Evolutionary conservation across 1,140 invertebrate genomes (phyloP).

Genomic region (Aphaenogaster rudis): DNA sequence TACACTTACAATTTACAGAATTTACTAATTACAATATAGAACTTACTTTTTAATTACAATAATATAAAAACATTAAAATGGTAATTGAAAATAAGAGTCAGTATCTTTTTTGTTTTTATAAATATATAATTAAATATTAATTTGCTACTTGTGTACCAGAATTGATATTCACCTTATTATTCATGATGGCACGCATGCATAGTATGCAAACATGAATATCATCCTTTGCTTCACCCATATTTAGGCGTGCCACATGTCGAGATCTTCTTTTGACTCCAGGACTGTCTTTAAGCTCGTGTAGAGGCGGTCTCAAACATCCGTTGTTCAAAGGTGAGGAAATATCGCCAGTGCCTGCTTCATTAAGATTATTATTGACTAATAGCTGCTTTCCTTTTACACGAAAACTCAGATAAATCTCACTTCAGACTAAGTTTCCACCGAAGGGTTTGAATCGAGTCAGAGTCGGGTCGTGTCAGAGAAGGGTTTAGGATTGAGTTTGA

Average conservation of each 20-base stretch:
- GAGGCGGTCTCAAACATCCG: constrained; percentile 88
- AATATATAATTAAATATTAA: background rate
- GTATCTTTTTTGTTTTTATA: background rate
- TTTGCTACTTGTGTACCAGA: background rate
- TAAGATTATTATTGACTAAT: constrained; percentile 13
- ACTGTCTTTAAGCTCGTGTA: constrained; percentile 90
- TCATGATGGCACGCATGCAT: constrained; percentile 99
- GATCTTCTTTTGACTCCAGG: constrained; percentile 92
- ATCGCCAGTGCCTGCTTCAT: constrained; percentile 80
- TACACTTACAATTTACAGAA: background rate
- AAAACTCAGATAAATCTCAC: too few relatives aligned
- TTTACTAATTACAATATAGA: background rate
- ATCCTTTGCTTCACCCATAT: constrained; percentile 99
- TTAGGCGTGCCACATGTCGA: constrained; percentile 95
- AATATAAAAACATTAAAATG: background rate
- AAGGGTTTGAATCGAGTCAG: too few relatives aligned
- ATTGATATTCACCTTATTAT: constrained; percentile 94
- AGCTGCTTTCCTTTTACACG: too few relatives aligned
- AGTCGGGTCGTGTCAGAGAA: too few relatives aligned
- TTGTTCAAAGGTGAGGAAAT: constrained; percentile 84
- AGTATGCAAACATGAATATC: constrained; percentile 99
- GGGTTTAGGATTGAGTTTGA: too few relatives aligned
- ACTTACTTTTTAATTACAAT: background rate
- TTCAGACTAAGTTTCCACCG: too few relatives aligned
- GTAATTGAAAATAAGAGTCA: background rate